Evolutionary conservation across 2,888 invertebrate species (phyloP).

Genomic region (Polymixis lichenea): DNA sequence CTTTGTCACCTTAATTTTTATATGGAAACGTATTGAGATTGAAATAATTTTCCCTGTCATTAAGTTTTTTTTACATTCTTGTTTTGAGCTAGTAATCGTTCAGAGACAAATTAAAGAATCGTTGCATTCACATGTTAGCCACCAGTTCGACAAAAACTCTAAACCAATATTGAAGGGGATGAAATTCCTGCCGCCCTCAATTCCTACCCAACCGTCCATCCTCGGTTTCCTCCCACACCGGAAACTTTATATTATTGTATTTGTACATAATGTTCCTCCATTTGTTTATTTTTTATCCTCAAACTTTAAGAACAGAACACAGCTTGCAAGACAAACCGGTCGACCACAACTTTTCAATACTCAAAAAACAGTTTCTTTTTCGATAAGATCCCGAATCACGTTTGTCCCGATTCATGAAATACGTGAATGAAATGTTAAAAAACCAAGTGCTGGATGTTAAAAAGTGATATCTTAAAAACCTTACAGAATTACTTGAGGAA

Average conservation of each 20-base stretch:
- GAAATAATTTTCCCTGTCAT: too few relatives aligned
- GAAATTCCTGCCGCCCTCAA: background rate
- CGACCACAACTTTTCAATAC: constrained; percentile 52
- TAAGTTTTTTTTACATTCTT: background rate
- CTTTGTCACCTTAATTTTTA: background rate
- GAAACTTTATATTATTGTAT: constrained; percentile 16
- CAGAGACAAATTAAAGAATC: background rate
- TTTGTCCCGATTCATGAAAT: constrained; percentile 53
- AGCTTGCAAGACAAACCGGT: constrained; percentile 48
- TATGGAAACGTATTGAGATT: background rate
- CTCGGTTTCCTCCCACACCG: background rate
- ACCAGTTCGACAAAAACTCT: background rate
- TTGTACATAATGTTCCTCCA: background rate
- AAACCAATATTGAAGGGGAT: background rate
- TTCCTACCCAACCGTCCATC: background rate
- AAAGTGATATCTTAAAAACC: constrained; percentile 39
- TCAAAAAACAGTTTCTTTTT: constrained; percentile 52
- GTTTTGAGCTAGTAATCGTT: background rate
- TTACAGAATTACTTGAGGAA: constrained; percentile 34
- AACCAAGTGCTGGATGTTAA: constrained; percentile 24
- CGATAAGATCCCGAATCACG: constrained; percentile 56
- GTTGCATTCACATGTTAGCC: background rate
- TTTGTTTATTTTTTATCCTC: constrained; percentile 17
- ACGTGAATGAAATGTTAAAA: constrained; percentile 58
- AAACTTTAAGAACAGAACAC: constrained; percentile 31